Conservation (phyloP, 2,113 vertebrate genomes). For the Drymodes brunneopygia region DNA sequence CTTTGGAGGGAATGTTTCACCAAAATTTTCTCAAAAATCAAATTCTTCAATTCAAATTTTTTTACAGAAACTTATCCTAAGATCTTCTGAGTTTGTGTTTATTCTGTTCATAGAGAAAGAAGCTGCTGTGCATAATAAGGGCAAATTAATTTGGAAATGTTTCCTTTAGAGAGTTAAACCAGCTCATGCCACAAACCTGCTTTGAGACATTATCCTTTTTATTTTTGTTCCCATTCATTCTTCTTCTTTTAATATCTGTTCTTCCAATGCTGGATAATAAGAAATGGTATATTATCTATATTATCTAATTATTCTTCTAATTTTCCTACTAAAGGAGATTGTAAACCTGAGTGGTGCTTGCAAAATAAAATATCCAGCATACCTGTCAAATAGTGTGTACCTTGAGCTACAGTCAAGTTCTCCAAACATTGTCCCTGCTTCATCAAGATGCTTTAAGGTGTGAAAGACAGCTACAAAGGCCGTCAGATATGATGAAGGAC, state of each 20-base stretch:
- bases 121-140: background rate
- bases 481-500: background rate
- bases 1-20: background rate
- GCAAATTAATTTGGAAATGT: background rate
- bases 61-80: background rate
- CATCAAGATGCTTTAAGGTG: background rate
- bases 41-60: background rate
- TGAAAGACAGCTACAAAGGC: background rate
- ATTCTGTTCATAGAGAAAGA: background rate
- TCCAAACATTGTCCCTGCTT: background rate
- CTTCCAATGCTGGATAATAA: background rate
- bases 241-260: background rate
- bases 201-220: background rate
- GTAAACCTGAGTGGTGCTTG: background rate
- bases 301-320: background rate
- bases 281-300: background rate
- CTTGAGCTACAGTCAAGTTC: background rate
- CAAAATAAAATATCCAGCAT: background rate
- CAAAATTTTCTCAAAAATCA: background rate
- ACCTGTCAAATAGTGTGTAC: background rate
- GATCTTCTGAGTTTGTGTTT: background rate
- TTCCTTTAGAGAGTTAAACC: background rate
- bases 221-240: background rate
- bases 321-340: background rate
- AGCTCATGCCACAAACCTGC: background rate